Evolutionary conservation across 2,888 invertebrate species (phyloP).

Genomic region (Crocallis elinguaria): DNA sequence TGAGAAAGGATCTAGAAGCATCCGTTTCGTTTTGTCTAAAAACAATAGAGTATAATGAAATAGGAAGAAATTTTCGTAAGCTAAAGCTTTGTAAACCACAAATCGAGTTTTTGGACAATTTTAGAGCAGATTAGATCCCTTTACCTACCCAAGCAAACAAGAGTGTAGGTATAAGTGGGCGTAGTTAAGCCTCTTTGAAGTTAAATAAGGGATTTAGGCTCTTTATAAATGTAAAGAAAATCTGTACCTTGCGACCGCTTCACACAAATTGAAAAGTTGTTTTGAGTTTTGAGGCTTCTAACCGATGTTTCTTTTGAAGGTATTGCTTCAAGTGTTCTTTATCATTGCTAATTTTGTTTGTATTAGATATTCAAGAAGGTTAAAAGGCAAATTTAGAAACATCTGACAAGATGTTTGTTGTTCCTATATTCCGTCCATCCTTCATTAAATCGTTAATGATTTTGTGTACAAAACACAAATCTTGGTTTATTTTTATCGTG

Average conservation of each 20-base stretch:
- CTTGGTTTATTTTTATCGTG: slow-evolving; percentile 19
- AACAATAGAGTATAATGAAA: not conserved
- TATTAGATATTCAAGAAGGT: not conserved
- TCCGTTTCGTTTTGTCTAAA: not conserved
- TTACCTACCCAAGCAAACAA: not conserved
- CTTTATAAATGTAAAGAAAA: slow-evolving; percentile 18
- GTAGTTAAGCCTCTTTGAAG: slow-evolving; percentile 13
- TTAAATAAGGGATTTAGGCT: slow-evolving; percentile 11
- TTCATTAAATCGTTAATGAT: not conserved
- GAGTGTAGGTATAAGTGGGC: not conserved
- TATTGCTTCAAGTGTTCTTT: not conserved
- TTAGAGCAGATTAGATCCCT: not conserved
- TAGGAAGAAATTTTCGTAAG: not conserved
- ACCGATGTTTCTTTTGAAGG: not conserved
- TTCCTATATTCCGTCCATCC: not conserved
- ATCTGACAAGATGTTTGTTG: not conserved
- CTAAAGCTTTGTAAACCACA: not conserved
- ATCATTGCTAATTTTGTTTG: not conserved
- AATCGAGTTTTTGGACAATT: not conserved
- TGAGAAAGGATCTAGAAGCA: no score
- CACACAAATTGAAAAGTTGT: not conserved
- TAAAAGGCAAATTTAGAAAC: not conserved
- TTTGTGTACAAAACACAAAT: not conserved
- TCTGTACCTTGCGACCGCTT: not conserved
- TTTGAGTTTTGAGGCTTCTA: not conserved